Base-by-base conservation (phyloP, 2,797 vertebrate genomes). In the Enteromius afrohamiltoni region DNA sequence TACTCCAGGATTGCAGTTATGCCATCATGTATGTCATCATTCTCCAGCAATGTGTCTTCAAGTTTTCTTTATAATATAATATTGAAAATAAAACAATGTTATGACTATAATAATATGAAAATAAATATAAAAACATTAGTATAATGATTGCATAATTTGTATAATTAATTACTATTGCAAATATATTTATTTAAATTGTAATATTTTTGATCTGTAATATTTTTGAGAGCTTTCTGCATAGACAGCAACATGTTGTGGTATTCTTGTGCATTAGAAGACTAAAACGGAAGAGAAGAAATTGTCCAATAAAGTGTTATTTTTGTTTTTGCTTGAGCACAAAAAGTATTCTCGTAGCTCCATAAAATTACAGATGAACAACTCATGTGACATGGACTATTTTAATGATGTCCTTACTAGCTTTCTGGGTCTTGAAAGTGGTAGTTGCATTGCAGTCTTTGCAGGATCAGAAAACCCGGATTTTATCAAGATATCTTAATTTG, bases 21-120 rank as follows among this genome's bases (percentile, higher is more conserved):
- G 37, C 53, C 1, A 14, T 76, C 31, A 55, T 55, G 34, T 68
- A n/a, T n/a, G 29, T 53, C 74, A 76, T 76, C 53, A 19, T 77
- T 60, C 55, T 76, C 1, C 53, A 19, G n/a, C 6, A 76, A 42
- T 23, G n/a, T 51, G 26, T 51, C 47, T 73, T 31, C 9, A 7
- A 2, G 47, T 21, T 21, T 26, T 16, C 11, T 75, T 11, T n/a
- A n/a, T 55, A 37, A 37, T 74, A 34, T 65, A 65, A 19, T 34
- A 65, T 34, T 19, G 17, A 19, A 34, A 31, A 64, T 62, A 31
- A 17, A 17, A 17, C 17, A 17, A 31, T 53, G 3, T 14, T 0
- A 40, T 23, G 7, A 40, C 11, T 23, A 23, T 23, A n/a, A n/a
- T 42, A 68, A 40, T 34, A 34, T 65, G 16, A 19, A 65, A 65